These are phyloP conservation scores for Henricia sp. DNA, from an alignment of 53 echinoderm and acorn worm species.

Conservation along the genomic window DNA sequence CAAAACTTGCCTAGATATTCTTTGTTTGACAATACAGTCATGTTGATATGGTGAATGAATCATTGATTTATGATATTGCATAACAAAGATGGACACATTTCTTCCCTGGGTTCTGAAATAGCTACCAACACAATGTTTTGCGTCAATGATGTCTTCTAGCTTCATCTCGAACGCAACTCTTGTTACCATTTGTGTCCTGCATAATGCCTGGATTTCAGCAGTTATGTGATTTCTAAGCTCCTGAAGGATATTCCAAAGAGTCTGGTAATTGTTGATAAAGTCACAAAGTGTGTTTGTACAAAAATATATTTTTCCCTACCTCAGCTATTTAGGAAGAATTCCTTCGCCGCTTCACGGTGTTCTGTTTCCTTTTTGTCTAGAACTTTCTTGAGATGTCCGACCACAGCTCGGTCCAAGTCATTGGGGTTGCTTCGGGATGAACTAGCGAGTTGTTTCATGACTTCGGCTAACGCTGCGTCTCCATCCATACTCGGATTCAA, in stretches of 20 bases:
- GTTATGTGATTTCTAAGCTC: too few species aligned
- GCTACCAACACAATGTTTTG: too few species aligned
- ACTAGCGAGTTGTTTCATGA: slow-evolving; percentile 50
- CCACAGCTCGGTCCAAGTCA: slow-evolving; percentile 60
- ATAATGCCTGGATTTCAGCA: too few species aligned
- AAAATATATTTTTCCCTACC: slow-evolving; percentile 19
- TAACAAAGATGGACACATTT: neutral
- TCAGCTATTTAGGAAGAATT: slow-evolving; percentile 69
- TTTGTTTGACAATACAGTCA: too few species aligned
- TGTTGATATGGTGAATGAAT: too few species aligned
- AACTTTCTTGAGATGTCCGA: slow-evolving; percentile 64
- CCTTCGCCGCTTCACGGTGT: slow-evolving; percentile 56
- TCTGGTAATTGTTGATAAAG: neutral
- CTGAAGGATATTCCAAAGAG: neutral
- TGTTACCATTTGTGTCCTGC: too few species aligned
- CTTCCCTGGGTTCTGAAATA: neutral
- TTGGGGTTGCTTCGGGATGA: slow-evolving; percentile 53
- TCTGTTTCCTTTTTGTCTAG: slow-evolving; percentile 24
- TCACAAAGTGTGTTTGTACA: neutral
- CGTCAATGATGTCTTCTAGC: too few species aligned
- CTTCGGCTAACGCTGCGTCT: slow-evolving; percentile 37
- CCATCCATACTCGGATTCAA: slow-evolving; percentile 63
- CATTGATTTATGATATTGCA: too few species aligned
- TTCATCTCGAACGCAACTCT: too few species aligned
- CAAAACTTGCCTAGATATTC: too few species aligned